Evolutionary conservation across 2,888 invertebrate species (phyloP).

Genomic region (Glomeris marginata): DNA sequence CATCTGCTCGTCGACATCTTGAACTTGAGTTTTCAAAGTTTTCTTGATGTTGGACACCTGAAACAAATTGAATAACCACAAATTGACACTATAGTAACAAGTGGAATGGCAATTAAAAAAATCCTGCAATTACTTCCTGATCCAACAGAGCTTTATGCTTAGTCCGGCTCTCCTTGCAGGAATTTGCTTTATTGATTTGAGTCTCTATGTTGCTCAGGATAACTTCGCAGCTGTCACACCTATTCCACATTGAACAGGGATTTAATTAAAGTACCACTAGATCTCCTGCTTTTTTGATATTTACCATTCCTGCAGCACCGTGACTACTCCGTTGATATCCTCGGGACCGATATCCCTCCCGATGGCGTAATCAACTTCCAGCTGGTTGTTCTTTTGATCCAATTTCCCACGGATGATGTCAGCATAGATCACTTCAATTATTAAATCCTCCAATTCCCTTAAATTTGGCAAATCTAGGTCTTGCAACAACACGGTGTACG

Average conservation of each 20-base stretch:
- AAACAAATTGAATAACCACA: too few species aligned
- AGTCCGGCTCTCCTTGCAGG: conserved; percentile 62
- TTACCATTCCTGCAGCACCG: conserved; percentile 31
- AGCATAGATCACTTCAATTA: conserved; percentile 96
- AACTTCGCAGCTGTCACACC: conserved; percentile 81
- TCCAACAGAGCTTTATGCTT: conserved; percentile 69
- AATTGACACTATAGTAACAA: too few species aligned
- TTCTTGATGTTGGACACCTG: conserved; percentile 79
- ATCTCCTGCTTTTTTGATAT: conserved; percentile 8
- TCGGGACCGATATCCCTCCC: conserved; percentile 80
- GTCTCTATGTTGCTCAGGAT: conserved; percentile 76
- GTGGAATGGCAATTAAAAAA: too few species aligned
- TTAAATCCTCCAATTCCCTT: conserved; percentile 85
- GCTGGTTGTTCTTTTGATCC: conserved; percentile 82
- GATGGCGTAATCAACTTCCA: conserved; percentile 87
- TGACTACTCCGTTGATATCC: conserved; percentile 64
- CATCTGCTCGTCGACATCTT: conserved; percentile 72
- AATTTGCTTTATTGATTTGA: conserved; percentile 74
- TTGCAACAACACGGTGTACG: conserved; percentile 65
- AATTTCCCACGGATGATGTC: conserved; percentile 91
- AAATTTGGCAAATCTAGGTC: conserved; percentile 84
- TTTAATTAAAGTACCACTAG: conserved; percentile 41
- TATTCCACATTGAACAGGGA: conserved; percentile 16
- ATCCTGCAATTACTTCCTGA: conserved; percentile 47
- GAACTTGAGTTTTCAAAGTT: conserved; percentile 57